These are phyloP conservation scores for Spodoptera litura DNA, from an alignment of 1,140 invertebrate genomes.

Conservation along the genomic window DNA sequence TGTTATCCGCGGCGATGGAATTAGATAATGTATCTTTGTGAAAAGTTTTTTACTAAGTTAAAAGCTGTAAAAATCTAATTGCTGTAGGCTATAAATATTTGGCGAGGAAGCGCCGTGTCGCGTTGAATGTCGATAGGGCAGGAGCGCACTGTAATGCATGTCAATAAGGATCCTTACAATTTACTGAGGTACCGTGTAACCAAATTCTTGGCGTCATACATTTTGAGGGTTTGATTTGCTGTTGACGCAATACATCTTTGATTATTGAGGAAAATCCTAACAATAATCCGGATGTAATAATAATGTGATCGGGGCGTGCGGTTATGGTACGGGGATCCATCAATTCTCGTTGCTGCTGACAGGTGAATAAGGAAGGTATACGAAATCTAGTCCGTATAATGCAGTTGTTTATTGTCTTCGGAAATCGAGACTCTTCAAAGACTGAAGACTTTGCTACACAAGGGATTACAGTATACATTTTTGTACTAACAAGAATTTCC, in stretches of 20 bases:
- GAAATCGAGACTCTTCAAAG: background rate
- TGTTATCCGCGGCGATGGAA: conserved; percentile 77
- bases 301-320: conserved; percentile 10
- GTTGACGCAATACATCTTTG: conserved; percentile 34
- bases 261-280: conserved; percentile 14
- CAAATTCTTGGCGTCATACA: conserved; percentile 60
- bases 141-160: conserved; percentile 68
- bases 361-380: conserved; percentile 1
- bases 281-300: conserved; percentile 14
- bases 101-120: conserved; percentile 59
- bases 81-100: conserved; percentile 72
- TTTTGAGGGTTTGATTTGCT: conserved; percentile 45
- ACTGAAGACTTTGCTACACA: no score
- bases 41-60: conserved; percentile 66
- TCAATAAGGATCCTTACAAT: conserved; percentile 67
- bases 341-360: background rate
- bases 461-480: no score
- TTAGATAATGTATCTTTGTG: conserved; percentile 78
- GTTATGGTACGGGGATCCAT: background rate
- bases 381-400: background rate
- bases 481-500: no score
- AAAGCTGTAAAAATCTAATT: conserved; percentile 73
- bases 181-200: conserved; percentile 55
- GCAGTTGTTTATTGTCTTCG: background rate
- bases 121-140: conserved; percentile 69